Conservation (phyloP, 2,113 vertebrate genomes). For the Lepus americanus region DNA sequence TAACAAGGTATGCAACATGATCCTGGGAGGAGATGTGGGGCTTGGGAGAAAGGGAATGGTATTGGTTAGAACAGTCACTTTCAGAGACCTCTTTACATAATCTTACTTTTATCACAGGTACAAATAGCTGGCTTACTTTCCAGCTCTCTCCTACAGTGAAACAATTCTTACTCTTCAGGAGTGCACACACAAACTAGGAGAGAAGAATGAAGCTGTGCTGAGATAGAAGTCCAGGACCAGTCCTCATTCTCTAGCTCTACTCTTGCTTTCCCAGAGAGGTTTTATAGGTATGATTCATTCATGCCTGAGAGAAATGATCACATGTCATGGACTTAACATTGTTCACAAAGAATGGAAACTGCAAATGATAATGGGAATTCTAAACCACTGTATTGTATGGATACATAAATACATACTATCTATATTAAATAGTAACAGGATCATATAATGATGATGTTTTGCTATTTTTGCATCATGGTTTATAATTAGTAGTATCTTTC, state of each 20-base stretch:
- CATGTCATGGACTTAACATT: not conserved
- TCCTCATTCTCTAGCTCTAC: not conserved
- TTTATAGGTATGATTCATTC: not conserved
- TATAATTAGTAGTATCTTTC: slow-evolving; percentile 16
- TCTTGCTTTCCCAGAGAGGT: not conserved
- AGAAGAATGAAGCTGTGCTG: not conserved
- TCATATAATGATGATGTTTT: slow-evolving; percentile 1
- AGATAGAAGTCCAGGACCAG: not conserved
- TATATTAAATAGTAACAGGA: not conserved
- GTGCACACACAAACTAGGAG: not conserved
- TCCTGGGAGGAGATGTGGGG: no score
- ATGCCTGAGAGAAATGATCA: not conserved
- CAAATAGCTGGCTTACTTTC: not conserved
- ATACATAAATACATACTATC: not conserved
- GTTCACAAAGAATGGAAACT: not conserved
- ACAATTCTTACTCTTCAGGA: not conserved
- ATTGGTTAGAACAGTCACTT: not conserved
- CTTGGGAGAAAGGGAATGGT: not conserved
- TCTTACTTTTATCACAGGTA: not conserved
- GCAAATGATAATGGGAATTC: not conserved
- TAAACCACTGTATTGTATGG: not conserved
- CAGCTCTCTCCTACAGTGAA: not conserved
- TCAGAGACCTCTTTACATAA: not conserved
- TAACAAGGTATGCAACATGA: no score
- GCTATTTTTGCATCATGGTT: not conserved